Percentiles rank a stretch among this genome's conserved stretches.
Evolutionary conservation across 1,140 invertebrate genomes (phyloP).

Genomic region (Hycleus cichorii): DNA sequence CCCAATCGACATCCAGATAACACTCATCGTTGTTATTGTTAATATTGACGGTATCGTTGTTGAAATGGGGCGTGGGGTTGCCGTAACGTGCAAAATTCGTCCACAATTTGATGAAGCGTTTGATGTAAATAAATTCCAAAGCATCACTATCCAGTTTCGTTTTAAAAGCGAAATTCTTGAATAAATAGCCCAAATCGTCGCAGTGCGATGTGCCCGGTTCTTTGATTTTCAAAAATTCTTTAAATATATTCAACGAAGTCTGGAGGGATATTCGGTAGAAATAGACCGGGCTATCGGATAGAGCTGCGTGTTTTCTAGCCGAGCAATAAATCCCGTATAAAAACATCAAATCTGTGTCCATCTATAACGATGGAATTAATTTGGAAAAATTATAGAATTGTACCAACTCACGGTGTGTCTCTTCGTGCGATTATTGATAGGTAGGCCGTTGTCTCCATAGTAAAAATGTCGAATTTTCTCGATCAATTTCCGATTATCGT

Average conservation of each 20-base stretch:
- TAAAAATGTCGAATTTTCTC: too few species aligned
- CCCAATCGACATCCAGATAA: slow-evolving; percentile 40
- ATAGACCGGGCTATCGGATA: neutral
- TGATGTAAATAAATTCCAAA: slow-evolving; percentile 3
- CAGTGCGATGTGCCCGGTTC: slow-evolving; percentile 18
- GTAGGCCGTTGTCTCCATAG: too few species aligned
- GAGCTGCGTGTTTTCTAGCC: neutral
- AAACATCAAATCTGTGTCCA: neutral
- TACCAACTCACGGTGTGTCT: neutral
- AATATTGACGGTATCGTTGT: neutral
- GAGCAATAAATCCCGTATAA: neutral
- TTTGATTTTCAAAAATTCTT: neutral
- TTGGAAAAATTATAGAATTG: neutral
- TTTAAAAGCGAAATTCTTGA: slow-evolving; percentile 9
- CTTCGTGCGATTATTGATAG: too few species aligned
- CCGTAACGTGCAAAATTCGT: slow-evolving; percentile 42
- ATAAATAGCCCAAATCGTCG: slow-evolving; percentile 26
- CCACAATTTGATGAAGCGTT: slow-evolving; percentile 37
- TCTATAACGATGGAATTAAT: neutral
- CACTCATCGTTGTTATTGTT: slow-evolving; percentile 37
- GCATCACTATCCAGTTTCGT: slow-evolving; percentile 6
- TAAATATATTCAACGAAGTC: neutral
- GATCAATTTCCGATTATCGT: too few species aligned
- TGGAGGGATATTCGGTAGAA: neutral
- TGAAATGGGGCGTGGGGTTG: slow-evolving; percentile 10